Percentiles rank a stretch among this genome's conserved stretches.
phyloP scores from a whole-genome alignment of 2,113 vertebrate species.

The Falcunculus frontatus region DNA sequence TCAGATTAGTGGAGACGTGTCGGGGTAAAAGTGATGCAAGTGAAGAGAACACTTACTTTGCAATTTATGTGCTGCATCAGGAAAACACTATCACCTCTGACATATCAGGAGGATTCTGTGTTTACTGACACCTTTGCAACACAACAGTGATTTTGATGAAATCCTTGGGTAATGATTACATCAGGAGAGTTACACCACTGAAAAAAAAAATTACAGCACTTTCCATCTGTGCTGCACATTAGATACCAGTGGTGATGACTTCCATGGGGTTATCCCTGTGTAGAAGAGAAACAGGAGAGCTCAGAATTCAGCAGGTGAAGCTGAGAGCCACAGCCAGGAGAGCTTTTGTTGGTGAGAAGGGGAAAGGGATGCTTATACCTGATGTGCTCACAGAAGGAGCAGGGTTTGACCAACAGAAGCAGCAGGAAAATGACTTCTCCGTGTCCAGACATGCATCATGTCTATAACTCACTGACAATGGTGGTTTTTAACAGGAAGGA shows the following conservation, averaged over 20 bases:
- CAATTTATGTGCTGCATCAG: neutral
- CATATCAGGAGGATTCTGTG: neutral
- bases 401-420: neutral
- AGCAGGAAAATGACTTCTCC: neutral
- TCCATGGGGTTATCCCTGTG: neutral
- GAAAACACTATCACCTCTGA: neutral
- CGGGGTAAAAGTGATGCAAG: neutral
- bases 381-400: neutral
- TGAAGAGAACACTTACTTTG: neutral
- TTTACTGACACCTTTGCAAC: neutral
- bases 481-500: neutral
- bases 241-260: neutral
- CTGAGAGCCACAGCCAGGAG: neutral
- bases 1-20: neutral
- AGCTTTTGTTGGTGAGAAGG: neutral
- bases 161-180: neutral
- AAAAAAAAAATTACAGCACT: neutral
- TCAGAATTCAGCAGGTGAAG: neutral
- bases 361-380: neutral
- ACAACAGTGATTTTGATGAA: neutral
- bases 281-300: neutral
- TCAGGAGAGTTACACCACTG: neutral
- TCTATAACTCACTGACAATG: neutral
- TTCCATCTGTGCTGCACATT: neutral
- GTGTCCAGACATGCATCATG: neutral